phyloP scores from a whole-genome alignment of 2,797 vertebrate species.

The Arnoldichthys spilopterus region DNA sequence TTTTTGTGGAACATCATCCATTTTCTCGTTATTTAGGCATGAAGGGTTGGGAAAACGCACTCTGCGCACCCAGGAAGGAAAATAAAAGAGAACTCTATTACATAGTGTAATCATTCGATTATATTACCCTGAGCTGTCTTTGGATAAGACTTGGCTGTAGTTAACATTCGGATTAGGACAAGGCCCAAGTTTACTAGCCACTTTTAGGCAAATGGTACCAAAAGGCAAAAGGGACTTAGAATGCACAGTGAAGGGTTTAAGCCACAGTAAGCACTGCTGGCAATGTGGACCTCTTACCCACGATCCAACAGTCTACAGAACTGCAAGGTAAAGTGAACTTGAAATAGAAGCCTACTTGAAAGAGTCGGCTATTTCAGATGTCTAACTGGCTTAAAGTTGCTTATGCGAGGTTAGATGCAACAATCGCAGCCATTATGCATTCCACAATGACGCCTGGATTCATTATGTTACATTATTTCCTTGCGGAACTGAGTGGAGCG shows the following conservation, averaged over 20 bases:
- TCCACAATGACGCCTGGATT: background rate
- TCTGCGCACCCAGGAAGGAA: too few species aligned
- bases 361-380: background rate
- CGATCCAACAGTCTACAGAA: background rate
- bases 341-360: background rate
- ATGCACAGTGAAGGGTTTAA: background rate
- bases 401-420: background rate
- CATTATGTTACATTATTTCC: constrained; percentile 9
- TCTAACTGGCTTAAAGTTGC: background rate
- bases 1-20: too few species aligned
- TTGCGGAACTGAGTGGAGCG: background rate
- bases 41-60: too few species aligned
- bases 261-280: background rate
- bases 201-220: background rate
- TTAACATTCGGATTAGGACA: background rate
- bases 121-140: background rate
- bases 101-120: background rate
- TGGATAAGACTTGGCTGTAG: background rate
- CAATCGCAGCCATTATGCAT: background rate
- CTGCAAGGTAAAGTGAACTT: background rate
- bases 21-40: too few species aligned
- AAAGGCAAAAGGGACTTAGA: background rate
- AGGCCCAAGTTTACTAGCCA: background rate
- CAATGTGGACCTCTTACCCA: background rate
- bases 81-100: too few species aligned